Evolutionary conservation across 2,797 vertebrate genomes (phyloP), one percentile per base, ranked within the genome.

Genomic region (Eulemur rubriventer): DNA sequence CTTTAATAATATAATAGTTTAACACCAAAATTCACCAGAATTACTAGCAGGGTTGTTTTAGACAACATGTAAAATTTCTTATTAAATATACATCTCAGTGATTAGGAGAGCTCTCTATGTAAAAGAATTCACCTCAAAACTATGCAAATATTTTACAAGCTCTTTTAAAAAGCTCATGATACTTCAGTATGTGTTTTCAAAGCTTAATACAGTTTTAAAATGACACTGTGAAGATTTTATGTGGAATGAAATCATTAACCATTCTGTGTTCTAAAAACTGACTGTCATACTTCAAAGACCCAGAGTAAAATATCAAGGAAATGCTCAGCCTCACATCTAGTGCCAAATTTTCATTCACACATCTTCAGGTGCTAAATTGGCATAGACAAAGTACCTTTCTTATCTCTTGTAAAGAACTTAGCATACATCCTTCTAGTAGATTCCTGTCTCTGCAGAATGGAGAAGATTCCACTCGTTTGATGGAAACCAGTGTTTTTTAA

Each of bases 71-170:
- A 91, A 61, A 82, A 70, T 81, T 82, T 82, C 35, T 73, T 59
- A 81, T 43, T 85, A 91, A 91, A 91, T 91, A 82, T 11, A 90
- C 69, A 93, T 11, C 28, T 55, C 81, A 92, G 10, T 18, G 70
- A 95, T 72, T 61, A 65, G 81, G 26, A 91, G 7, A 59, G 38
- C 85, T 72, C 41, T 87, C 78, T 72, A 24, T 78, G 67, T 48
- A 69, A 94, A 95, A 89, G 55, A 95, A 96, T 63, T 95, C 92
- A 88, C 95, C 85, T 90, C 89, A 83, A 59, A 97, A 97, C 28
- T 41, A 72, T 22, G 70, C 73, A 96, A 79, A 69, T 86, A 57
- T 78, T 61, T 76, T 24, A 28, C 89, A 92, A 52, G 28, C 18
- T 26, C 48, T 55, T 72, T 72, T 85, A 67, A 52, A 65, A 65